Evolutionary conservation across 2,797 vertebrate species (phyloP).

Genomic region (Remorina albescens): DNA sequence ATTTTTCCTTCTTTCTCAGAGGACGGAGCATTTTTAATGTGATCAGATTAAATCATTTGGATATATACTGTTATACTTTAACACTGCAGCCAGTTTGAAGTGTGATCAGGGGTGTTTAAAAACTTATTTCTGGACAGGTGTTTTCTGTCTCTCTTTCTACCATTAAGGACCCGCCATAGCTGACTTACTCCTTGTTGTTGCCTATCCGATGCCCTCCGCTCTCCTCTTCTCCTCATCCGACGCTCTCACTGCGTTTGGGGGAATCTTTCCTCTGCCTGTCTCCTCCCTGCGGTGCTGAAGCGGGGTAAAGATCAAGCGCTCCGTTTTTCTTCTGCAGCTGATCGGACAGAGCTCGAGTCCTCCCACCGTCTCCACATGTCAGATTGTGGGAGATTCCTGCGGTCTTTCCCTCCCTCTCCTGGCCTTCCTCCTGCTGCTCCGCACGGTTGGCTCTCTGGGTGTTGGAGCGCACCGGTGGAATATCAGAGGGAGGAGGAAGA

Average conservation of each 20-base stretch:
- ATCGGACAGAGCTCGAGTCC: not conserved
- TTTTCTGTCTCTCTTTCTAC: too few species aligned
- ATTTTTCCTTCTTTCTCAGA: not conserved
- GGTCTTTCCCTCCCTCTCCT: not conserved
- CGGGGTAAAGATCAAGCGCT: slow-evolving; percentile 48
- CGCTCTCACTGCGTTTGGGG: slow-evolving; percentile 66
- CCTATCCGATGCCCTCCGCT: slow-evolving; percentile 80
- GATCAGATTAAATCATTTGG: not conserved
- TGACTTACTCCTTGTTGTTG: slow-evolving; percentile 71
- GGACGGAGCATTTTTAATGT: not conserved
- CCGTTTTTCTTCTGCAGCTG: slow-evolving; percentile 58
- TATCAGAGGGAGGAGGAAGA: slow-evolving; percentile 44
- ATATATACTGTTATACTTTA: not conserved
- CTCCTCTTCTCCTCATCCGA: slow-evolving; percentile 80
- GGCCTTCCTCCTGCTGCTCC: slow-evolving; percentile 6
- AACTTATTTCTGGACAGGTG: not conserved
- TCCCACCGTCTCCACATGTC: slow-evolving; percentile 6
- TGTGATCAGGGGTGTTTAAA: not conserved
- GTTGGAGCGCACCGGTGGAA: slow-evolving; percentile 59
- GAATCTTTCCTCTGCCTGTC: slow-evolving; percentile 74
- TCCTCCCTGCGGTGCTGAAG: slow-evolving; percentile 60
- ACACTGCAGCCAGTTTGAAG: not conserved
- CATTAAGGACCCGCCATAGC: not conserved
- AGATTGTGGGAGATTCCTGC: slow-evolving; percentile 10
- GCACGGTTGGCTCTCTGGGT: slow-evolving; percentile 44